Evolutionary conservation across 1,140 invertebrate species (phyloP), one percentile per base, ranked within the genome.

Genomic region (Laupala kohalensis): DNA sequence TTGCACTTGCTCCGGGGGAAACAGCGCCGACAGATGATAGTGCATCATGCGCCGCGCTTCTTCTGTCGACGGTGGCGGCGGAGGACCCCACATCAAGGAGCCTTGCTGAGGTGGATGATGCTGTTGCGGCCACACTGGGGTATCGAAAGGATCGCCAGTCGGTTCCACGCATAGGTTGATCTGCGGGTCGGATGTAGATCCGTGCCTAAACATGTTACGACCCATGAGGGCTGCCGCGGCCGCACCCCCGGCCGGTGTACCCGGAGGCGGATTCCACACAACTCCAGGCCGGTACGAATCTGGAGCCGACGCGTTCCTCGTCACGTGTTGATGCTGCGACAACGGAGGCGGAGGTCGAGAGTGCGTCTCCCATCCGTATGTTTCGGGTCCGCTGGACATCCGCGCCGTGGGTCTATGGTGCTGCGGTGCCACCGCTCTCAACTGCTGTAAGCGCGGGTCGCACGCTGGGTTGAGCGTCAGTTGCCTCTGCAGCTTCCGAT

Each of bases 1-100:
- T 26, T 87, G 85, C 0, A 97, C 94, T 79, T 94, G 90, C 72
- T 92, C 89, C 77, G 94, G 91, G 0, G 94, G 93, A 79, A 97
- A 97, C 53, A 96, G 88, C 53, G 88, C 90, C 12, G 90, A 86
- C 29, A 97, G 81, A 79, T 96, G 92, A 80, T 92, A 95, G 77
- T 92, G 93, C 72, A 95, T 80, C 73, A 88, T 84, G 26, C 88
- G 83, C 5, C 93, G 84, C 4, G 88, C 86, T 72, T 93, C 92
- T 30, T 89, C 86, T 77, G 69, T 79, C 4, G 82, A 79, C 3
- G 81, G 74, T 5, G 80, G 74, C 3, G 81, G 73, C 64, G 73
- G 70, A 13, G 72, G 76, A 23, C 71, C 71, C 74, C 75, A 78
- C 28, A 73, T 65, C 65, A 69, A 62, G 25, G 67, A 62, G 1